Base-by-base conservation (phyloP, 2,113 vertebrate species). In the Gopherus evgoodei region DNA sequence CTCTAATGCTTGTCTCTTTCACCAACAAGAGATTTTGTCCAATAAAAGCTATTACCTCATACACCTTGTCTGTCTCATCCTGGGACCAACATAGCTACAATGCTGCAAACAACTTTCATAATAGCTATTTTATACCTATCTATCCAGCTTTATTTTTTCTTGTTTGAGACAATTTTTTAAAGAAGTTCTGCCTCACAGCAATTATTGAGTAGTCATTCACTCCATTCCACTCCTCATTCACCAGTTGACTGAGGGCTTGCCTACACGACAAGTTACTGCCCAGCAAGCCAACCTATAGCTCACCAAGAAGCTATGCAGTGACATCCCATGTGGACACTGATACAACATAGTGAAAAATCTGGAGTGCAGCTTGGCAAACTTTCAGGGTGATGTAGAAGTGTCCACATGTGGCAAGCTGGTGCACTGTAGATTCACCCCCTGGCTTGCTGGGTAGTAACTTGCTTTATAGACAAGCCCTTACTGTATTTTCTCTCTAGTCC, bases 71-170 rank as follows among this genome's bases (percentile, higher is more conserved):
- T 69, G 31, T 69, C 14, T 69, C 65, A 21, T 69, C 35, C 65
- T n/a, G 16, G 16, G 17, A 69, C 17, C 31, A n/a, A n/a, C 35
- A n/a, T n/a, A 17, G 35, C 65, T 69, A n/a, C 31, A 19, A 69
- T 8, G n/a, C 65, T n/a, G 35, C 35, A 69, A 69, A n/a, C 17
- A 69, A 8, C 84, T 93, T 3, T 81, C 76, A 49, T 76, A 3
- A 81, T 29, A 91, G 2, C 56, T 87, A 59, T 42, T 83, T 19
- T 88, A 49, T 54, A 88, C 83, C 12, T 54, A 88, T 88, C 25
- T 29, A 9, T 85, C 12, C 24, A 82, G 57, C 27, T 22, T 25
- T 81, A 54, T 84, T 94, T 95, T 96, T 96, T 95, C 38, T 14
- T 65, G 25, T 54, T 84, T 21, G 38, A 52, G 6, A 5, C 24